phyloP scores from a whole-genome alignment of 2,888 invertebrate species.

The Amorpha juglandis region DNA sequence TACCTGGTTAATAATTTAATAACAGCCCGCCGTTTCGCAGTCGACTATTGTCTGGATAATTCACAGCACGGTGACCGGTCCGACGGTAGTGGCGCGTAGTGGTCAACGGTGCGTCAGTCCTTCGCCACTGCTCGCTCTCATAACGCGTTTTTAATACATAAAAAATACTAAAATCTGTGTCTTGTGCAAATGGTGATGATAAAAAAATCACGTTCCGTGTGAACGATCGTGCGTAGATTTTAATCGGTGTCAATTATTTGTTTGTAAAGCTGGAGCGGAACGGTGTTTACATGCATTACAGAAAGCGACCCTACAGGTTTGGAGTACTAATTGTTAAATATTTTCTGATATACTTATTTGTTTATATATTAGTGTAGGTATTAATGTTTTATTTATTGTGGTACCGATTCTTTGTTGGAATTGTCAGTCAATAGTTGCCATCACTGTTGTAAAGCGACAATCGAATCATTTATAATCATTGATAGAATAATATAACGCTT shows the following conservation, averaged over 20 bases:
- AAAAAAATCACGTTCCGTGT: constrained; percentile 47
- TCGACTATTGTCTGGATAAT: constrained; percentile 63
- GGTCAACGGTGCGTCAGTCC: constrained; percentile 66
- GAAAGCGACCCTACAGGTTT: constrained; percentile 81
- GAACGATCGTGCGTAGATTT: constrained; percentile 51
- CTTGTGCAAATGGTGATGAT: constrained; percentile 48
- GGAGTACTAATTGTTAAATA: neutral
- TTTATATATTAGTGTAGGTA: constrained; percentile 11
- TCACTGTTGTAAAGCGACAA: neutral
- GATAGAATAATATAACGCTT: neutral
- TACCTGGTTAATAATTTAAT: constrained; percentile 70
- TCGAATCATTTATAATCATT: neutral
- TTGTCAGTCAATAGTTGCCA: neutral
- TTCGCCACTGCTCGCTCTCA: constrained; percentile 63
- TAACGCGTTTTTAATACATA: constrained; percentile 38
- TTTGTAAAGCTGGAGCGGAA: constrained; percentile 81
- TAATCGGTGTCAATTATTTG: constrained; percentile 55
- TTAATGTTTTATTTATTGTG: neutral
- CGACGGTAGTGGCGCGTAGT: constrained; percentile 28
- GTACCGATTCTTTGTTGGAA: neutral
- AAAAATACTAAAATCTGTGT: constrained; percentile 42
- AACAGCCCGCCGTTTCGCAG: constrained; percentile 61
- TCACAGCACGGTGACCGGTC: constrained; percentile 56
- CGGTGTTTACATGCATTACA: constrained; percentile 82
- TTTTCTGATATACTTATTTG: neutral